Base-by-base conservation (phyloP, 2,797 vertebrate genomes). In the Falco novaeseelandiae region DNA sequence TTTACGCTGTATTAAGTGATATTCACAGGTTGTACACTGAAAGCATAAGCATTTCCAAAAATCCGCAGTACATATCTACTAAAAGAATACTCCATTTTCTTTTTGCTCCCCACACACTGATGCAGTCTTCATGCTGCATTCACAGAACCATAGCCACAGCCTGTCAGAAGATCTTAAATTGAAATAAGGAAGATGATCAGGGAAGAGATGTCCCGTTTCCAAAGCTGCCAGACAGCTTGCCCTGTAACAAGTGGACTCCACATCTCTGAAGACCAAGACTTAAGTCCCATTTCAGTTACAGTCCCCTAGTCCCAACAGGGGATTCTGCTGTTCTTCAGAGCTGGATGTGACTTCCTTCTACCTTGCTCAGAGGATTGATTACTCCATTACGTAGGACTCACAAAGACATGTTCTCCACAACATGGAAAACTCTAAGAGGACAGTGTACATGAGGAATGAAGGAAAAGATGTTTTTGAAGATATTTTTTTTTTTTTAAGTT, bases 361-460 rank as follows among this genome's bases (percentile, higher is more conserved):
- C 32, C 34, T 62, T 49, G 34, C n/a, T 20, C 83, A 18, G 51
- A 88, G 79, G 42, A 54, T 23, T 42, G 42, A 54, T 26, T 42
- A 22, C 13, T 42, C 78, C 63, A 32, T 25, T 4, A 32, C 0
- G 2, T 3, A 62, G 36, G 26, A 26, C 21, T 89, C 72, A 62
- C 54, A 61, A 20, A 62, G 27, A 32, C 21, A 27, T 1, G 1
- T n/a, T 69, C 42, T 74, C 30, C 32, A 16, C 20, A 88, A 55
- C 8, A 26, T 3, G 12, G 4, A 71, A 69, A 91, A 86, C 36
- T 8, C 25, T 55, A 49, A 21, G 10, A 74, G 20, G n/a, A 49
- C 2, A 25, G 18, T 3, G 4, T 25, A 34, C 6, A 3, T 0
- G 0, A 84, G 20, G 23, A 66, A 73, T 8, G 4, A 76, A 72